Evolutionary conservation across 2,113 vertebrate species (phyloP).

Genomic region (Bucco capensis): DNA sequence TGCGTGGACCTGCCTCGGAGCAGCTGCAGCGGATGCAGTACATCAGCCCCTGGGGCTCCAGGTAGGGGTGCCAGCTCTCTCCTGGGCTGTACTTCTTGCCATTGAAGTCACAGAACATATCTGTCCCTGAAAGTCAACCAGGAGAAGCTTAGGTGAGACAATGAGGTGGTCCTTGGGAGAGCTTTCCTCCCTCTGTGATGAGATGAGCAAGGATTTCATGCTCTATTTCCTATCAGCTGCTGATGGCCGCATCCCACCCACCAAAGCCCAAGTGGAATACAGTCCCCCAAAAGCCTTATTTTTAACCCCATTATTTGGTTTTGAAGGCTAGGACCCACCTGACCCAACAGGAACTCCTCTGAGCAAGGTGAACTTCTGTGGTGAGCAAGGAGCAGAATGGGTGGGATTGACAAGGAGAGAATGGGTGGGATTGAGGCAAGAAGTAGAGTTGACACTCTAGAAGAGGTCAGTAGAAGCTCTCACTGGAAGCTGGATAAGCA

Average conservation of each 20-base stretch:
- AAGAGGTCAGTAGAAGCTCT: neutral
- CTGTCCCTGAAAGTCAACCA: conserved; percentile 71
- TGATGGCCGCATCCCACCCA: neutral
- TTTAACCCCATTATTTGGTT: neutral
- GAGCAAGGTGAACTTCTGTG: neutral
- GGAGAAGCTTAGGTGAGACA: neutral
- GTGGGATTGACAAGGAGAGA: neutral
- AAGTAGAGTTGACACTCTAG: neutral
- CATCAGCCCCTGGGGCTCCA: conserved; percentile 90
- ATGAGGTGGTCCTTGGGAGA: neutral
- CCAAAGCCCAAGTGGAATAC: neutral
- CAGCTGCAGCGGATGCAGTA: conserved; percentile 91
- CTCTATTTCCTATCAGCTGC: neutral
- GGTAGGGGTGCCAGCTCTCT: conserved; percentile 94
- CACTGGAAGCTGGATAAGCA: neutral
- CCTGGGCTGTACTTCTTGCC: conserved; percentile 87
- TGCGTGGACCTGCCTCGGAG: conserved; percentile 76
- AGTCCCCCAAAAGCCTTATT: neutral
- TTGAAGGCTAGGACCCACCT: neutral
- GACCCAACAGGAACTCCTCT: neutral
- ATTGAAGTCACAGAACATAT: conserved; percentile 86
- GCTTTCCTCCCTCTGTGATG: rapidly evolving
- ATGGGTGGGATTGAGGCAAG: neutral
- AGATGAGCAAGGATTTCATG: neutral
- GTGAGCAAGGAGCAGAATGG: neutral